Evolutionary conservation across 2,113 vertebrate genomes (phyloP), one percentile per base, ranked within the genome.

Genomic region (Pseudois nayaur): DNA sequence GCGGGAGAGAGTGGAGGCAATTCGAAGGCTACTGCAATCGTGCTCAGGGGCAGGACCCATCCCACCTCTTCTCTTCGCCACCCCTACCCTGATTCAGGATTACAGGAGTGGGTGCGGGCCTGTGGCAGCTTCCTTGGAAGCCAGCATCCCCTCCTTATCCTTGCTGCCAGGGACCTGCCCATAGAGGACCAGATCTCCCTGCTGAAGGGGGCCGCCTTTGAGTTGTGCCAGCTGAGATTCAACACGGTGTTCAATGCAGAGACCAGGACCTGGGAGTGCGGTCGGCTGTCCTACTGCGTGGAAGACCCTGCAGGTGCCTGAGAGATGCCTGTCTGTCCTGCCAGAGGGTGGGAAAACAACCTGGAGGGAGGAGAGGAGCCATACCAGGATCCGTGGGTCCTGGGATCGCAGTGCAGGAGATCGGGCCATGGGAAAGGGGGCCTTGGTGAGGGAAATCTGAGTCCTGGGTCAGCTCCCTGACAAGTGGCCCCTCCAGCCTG

Each of bases 151-250:
- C 50, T 36, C 55, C 84, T 79, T 29, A 4, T 93, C 89, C 36
- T 76, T n/a, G 17, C 57, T 92, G 36, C 45, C 93, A 99, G 99
- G 96, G 92, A 74, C 0, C 25, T 99, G 95, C 96, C 98, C 2
- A 98, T 99, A 0, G 98, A 99, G 0, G 98, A 99, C 50, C 99
- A 99, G 89, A 99, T 99, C 87, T 98, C 99, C 0, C 98, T 99
- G 82, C 97, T 99, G 7, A 99, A 99, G 67, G 99, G 98, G 1
- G 83, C 98, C 33, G 95, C 98, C 7, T 95, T 99, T 64, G 99
- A 98, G 2, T 98, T 99, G 60, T 98, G 97, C 74, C 97, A 98
- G 27, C 96, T 99, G 95, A 98, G 98, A 52, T 98, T 92, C 97
- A 99, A 99, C 98, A 99, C 95, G 0, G 92, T 98, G 48, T 99